A percentile compares a stretch with the other conserved stretches of the same genome.
Conservation (phyloP, 2,113 vertebrate genomes). For the Haplochromis burtoni region DNA sequence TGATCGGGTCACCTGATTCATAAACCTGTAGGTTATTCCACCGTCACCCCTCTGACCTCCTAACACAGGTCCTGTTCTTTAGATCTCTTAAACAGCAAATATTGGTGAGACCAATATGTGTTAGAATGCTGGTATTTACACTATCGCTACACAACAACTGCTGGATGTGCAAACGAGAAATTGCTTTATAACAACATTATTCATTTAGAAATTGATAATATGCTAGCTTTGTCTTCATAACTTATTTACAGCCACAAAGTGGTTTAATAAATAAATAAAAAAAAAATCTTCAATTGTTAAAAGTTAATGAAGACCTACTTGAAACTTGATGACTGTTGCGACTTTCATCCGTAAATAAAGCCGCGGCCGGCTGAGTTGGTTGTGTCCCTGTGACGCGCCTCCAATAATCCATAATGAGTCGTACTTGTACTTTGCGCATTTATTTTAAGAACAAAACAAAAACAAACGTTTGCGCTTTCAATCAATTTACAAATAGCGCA, state of each 20-base stretch:
- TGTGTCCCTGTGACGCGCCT: too few species aligned
- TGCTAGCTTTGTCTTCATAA: background rate
- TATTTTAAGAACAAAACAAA: too few species aligned
- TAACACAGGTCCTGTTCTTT: background rate
- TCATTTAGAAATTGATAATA: background rate
- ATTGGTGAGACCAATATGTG: background rate
- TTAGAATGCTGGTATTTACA: background rate
- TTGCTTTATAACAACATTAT: background rate
- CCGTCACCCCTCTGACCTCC: background rate
- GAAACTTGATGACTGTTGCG: background rate
- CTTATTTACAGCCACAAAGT: background rate
- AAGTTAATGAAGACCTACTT: background rate
- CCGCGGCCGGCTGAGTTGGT: too few species aligned
- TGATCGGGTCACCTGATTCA: background rate
- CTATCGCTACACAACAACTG: background rate
- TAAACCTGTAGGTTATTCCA: background rate
- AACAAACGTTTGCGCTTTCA: too few species aligned
- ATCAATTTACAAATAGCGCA: too few species aligned
- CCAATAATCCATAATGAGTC: too few species aligned
- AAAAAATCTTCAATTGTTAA: background rate
- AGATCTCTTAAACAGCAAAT: background rate
- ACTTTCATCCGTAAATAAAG: too few species aligned
- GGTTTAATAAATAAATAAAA: background rate
- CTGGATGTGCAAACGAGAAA: accelerated
- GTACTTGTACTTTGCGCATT: too few species aligned